Evolutionary conservation across 2,797 vertebrate genomes (phyloP).

Genomic region (Sandelia bainsii): DNA sequence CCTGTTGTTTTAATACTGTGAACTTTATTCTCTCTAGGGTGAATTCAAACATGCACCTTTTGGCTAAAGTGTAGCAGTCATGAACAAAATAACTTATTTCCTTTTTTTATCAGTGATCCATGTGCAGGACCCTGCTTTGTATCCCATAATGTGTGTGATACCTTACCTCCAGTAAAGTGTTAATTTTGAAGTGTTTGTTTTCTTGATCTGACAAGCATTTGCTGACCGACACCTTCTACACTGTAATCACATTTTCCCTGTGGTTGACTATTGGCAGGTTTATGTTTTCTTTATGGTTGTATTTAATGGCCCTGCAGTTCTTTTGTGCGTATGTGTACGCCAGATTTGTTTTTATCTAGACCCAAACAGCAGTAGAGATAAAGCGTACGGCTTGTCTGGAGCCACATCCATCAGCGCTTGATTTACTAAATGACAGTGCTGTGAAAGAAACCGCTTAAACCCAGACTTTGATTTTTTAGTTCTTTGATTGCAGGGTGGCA

Average conservation of each 20-base stretch:
- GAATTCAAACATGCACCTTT: background rate
- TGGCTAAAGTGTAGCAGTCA: constrained; percentile 8
- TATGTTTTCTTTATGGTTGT: constrained; percentile 47
- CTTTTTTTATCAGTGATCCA: constrained; percentile 15
- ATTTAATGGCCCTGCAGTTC: constrained; percentile 37
- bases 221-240: constrained; percentile 34
- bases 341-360: constrained; percentile 26
- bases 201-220: constrained; percentile 24
- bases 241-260: constrained; percentile 50
- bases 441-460: constrained; percentile 35
- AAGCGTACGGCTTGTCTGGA: constrained; percentile 40
- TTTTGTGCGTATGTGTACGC: constrained; percentile 17
- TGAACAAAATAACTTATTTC: constrained; percentile 26
- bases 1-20: constrained; percentile 7
- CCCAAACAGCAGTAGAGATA: constrained; percentile 25
- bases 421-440: constrained; percentile 62
- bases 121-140: background rate
- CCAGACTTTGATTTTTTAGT: constrained; percentile 65
- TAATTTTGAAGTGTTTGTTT: constrained; percentile 46
- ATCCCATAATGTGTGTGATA: background rate
- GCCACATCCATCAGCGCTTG: constrained; percentile 59
- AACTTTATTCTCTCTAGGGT: constrained; percentile 7
- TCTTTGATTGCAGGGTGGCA: constrained; percentile 68
- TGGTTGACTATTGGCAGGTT: constrained; percentile 43
- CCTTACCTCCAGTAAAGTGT: constrained; percentile 28